phyloP scores from a whole-genome alignment of 1,140 invertebrate species.

The Dinoponera quadriceps region DNA sequence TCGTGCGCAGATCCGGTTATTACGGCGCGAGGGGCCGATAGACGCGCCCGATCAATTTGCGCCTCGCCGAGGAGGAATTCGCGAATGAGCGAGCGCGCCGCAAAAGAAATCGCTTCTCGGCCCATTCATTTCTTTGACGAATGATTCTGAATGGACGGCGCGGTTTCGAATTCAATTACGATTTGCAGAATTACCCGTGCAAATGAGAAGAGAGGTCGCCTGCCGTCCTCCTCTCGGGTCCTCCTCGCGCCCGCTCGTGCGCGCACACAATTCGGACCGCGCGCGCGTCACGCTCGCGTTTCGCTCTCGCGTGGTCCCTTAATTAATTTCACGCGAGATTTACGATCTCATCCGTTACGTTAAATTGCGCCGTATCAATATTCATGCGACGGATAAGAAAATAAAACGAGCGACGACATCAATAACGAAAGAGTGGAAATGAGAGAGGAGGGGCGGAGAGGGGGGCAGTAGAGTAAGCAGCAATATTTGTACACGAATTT shows the following conservation, averaged over 20 bases:
- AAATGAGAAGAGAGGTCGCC: slow-evolving; percentile 66
- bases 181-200: slow-evolving; percentile 75
- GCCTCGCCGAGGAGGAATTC: slow-evolving; percentile 64
- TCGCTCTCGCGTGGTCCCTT: slow-evolving; percentile 45
- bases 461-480: background rate
- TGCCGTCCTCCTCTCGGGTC: background rate
- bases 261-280: slow-evolving; percentile 56
- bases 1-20: slow-evolving; percentile 24
- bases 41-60: slow-evolving; percentile 66
- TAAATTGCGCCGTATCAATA: slow-evolving; percentile 73
- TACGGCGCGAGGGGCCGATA: slow-evolving; percentile 23
- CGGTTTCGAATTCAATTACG: slow-evolving; percentile 73
- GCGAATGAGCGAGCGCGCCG: slow-evolving; percentile 1
- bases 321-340: slow-evolving; percentile 74
- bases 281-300: slow-evolving; percentile 28
- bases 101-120: slow-evolving; percentile 64
- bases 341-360: slow-evolving; percentile 74
- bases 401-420: slow-evolving; percentile 44
- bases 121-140: slow-evolving; percentile 75
- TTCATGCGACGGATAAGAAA: slow-evolving; percentile 63
- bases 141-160: slow-evolving; percentile 58
- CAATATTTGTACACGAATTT: slow-evolving; percentile 59
- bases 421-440: slow-evolving; percentile 4
- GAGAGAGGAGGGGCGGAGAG: too few relatives aligned
- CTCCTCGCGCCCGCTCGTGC: too few relatives aligned